phyloP scores from a whole-genome alignment of 2,888 invertebrate genomes.

The Melieria omissa region DNA sequence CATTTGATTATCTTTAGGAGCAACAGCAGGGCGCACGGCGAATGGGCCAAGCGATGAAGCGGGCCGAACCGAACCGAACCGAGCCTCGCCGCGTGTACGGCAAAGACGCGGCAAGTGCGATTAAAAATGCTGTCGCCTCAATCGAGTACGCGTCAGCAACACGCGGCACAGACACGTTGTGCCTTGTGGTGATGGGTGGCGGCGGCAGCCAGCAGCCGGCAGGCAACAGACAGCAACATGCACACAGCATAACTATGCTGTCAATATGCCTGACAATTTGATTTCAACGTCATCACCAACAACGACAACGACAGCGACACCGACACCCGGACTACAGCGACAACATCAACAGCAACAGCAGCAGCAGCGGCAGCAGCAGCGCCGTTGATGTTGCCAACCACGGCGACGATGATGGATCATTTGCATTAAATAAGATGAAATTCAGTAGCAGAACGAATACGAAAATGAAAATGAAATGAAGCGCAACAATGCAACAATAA shows the following conservation, averaged over 20 bases:
- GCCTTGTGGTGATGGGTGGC: conserved; percentile 1
- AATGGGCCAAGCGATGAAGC: neutral
- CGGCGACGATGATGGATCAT: conserved; percentile 53
- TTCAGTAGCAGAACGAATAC: conserved; percentile 59
- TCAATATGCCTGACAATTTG: conserved; percentile 31
- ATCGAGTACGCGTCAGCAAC: conserved; percentile 56
- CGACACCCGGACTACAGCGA: conserved; percentile 40
- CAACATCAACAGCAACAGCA: conserved; percentile 46
- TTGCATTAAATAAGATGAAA: conserved; percentile 66
- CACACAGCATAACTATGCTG: conserved; percentile 1
- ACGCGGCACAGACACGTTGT: conserved; percentile 40
- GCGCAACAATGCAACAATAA: conserved; percentile 27
- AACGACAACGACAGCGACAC: conserved; percentile 53
- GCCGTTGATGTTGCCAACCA: conserved; percentile 32
- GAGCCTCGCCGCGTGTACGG: neutral
- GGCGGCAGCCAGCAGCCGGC: conserved; percentile 5
- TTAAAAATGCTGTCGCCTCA: conserved; percentile 46
- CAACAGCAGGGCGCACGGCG: conserved; percentile 6
- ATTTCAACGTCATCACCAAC: conserved; percentile 45
- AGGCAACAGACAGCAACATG: neutral
- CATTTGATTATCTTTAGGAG: conserved; percentile 28
- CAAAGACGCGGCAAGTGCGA: neutral
- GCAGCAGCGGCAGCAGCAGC: conserved; percentile 35
- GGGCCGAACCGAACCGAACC: conserved; percentile 5
- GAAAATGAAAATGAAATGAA: conserved; percentile 47